These are phyloP conservation scores for Griposia aprilina DNA, from an alignment of 2,888 invertebrate genomes.

Conservation along the genomic window DNA sequence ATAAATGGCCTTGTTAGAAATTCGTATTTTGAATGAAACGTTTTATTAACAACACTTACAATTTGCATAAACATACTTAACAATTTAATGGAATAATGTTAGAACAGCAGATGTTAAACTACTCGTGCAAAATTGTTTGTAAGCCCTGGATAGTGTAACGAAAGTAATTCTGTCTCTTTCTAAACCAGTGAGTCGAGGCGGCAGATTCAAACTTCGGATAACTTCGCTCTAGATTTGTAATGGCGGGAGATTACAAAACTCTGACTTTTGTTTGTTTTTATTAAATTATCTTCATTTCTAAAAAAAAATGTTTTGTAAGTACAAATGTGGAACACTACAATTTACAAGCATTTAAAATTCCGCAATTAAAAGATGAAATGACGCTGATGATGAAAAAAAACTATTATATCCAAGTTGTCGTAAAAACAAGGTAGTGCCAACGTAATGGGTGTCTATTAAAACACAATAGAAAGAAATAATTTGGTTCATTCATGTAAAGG, in stretches of 20 bases:
- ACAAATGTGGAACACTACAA: background rate
- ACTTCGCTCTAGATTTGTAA: slow-evolving; percentile 71
- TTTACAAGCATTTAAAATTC: background rate
- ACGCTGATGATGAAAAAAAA: background rate
- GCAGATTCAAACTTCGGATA: slow-evolving; percentile 78
- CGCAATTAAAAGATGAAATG: background rate
- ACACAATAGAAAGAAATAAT: slow-evolving; percentile 64
- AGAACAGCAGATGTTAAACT: slow-evolving; percentile 21
- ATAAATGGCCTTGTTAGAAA: background rate
- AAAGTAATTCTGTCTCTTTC: slow-evolving; percentile 77
- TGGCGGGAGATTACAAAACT: slow-evolving; percentile 80
- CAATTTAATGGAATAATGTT: background rate
- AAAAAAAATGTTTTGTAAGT: background rate
- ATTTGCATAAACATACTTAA: background rate
- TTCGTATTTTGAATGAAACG: background rate
- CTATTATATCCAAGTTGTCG: slow-evolving; percentile 1
- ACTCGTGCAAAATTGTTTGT: slow-evolving; percentile 60
- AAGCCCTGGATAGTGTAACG: slow-evolving; percentile 61
- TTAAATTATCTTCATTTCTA: slow-evolving; percentile 7
- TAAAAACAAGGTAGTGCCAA: slow-evolving; percentile 61
- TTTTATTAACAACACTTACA: background rate
- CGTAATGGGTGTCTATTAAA: slow-evolving; percentile 54
- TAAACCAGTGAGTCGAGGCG: slow-evolving; percentile 75
- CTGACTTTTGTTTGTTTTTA: slow-evolving; percentile 47
- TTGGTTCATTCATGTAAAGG: slow-evolving; percentile 61